phyloP scores from a whole-genome alignment of 2,888 invertebrate species.

The Blastobasis lacticolella region DNA sequence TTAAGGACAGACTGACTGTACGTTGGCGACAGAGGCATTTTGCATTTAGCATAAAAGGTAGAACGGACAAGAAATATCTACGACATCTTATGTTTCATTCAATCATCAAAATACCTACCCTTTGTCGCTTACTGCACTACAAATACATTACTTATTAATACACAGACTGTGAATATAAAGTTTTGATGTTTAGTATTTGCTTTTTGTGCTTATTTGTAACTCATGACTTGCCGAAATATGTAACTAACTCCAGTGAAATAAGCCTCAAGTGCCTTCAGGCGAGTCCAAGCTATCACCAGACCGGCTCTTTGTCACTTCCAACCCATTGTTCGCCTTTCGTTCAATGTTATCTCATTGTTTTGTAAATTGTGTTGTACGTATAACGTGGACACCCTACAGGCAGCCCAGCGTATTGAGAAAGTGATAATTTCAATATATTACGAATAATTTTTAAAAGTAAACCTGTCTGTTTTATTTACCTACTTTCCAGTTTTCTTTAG shows the following conservation, averaged over 20 bases:
- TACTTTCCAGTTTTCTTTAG: too few relatives aligned
- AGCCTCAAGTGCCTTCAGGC: constrained; percentile 69
- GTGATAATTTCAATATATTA: constrained; percentile 68
- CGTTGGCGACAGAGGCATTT: too few relatives aligned
- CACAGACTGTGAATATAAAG: background rate
- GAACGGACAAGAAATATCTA: too few relatives aligned
- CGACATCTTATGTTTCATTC: too few relatives aligned
- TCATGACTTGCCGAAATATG: constrained; percentile 44
- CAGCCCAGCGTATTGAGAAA: constrained; percentile 48
- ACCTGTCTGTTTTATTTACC: too few relatives aligned
- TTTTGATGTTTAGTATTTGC: constrained; percentile 9
- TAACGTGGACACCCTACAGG: constrained; percentile 69
- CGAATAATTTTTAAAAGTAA: too few relatives aligned
- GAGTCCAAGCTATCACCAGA: constrained; percentile 46
- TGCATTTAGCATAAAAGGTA: too few relatives aligned
- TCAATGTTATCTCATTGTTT: constrained; percentile 8
- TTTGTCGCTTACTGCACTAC: too few relatives aligned
- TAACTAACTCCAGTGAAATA: constrained; percentile 43
- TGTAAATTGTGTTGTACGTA: constrained; percentile 67
- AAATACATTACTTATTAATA: too few relatives aligned
- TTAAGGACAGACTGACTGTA: too few relatives aligned
- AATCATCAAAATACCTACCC: too few relatives aligned
- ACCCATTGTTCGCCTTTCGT: too few relatives aligned
- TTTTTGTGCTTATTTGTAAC: constrained; percentile 6
- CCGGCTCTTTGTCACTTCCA: constrained; percentile 34